Evolutionary conservation across 2,113 vertebrate genomes (phyloP), one percentile per base, ranked within the genome.

Genomic region (Heliornis fulica): DNA sequence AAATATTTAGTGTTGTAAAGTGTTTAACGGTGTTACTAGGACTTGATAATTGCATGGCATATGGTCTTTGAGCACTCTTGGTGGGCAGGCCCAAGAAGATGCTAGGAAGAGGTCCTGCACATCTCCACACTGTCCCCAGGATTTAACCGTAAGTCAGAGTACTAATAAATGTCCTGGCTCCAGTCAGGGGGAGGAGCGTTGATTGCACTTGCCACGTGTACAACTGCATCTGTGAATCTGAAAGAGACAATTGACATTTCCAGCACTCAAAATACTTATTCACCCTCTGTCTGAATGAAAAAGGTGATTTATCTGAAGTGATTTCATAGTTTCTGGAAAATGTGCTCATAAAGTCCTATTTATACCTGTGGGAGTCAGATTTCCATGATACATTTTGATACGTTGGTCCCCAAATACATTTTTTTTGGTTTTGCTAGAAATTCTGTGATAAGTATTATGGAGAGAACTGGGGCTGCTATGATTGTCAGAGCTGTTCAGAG

Each of bases 51-150:
- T 74, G 29, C 13, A 1, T 20, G 40, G 26, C 29, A 15, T 38
- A 15, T 63, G 46, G 9, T 45, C 14, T 53, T 79, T 36, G 21
- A 59, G 31, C 40, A 56, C 8, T 7, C 38, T 51, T 0, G 0
- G 25, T 70, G 51, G 41, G 25, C 60, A 36, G 59, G 20, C 4
- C 10, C 29, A 36, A 41, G n/a, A 77, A 50, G 54, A 32, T 4
- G 3, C 38, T 88, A 54, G 18, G 51, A 50, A 50, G 59, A 50
- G 19, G 65, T 88, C 5, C 60, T 83, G 60, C 23, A 85, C 29
- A n/a, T 89, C 45, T 65, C 26, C 21, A 3, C 0, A 0, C 17
- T 36, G 10, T 45, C 74, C 43, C n/a, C 1, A 3, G 31, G 10
- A n/a, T 57, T 79, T 71, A 40, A 16, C 54, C 61, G 9, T 78